phyloP scores from a whole-genome alignment of 2,113 vertebrate genomes.

The Passer domesticus region DNA sequence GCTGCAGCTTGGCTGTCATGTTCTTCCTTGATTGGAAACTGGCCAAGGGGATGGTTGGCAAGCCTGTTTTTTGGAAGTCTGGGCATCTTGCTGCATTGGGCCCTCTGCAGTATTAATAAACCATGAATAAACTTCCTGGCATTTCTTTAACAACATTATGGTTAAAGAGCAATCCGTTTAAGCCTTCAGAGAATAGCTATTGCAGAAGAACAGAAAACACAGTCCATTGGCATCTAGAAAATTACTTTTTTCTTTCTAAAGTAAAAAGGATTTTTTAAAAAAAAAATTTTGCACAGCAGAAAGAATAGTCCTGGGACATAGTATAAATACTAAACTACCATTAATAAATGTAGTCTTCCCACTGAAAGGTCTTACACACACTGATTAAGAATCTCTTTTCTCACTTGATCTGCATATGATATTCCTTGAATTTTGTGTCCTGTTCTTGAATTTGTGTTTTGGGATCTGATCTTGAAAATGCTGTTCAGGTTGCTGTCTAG shows the following conservation, averaged over 20 bases:
- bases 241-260: not conserved
- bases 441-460: not conserved
- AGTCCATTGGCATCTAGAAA: not conserved
- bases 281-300: not conserved
- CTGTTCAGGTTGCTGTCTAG: not conserved
- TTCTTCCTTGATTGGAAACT: slow-evolving; percentile 33
- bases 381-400: not conserved
- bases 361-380: not conserved
- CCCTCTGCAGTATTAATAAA: slow-evolving; percentile 54
- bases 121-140: slow-evolving; percentile 46
- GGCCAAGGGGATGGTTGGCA: slow-evolving; percentile 14
- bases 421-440: not conserved
- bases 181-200: slow-evolving; percentile 21
- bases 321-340: not conserved
- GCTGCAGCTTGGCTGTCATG: slow-evolving; percentile 13
- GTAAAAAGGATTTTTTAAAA: not conserved
- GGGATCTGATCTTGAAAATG: not conserved
- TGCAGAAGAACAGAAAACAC: slow-evolving; percentile 25
- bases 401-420: not conserved
- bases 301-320: not conserved
- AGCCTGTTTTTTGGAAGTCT: slow-evolving; percentile 38
- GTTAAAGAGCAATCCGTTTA: slow-evolving; percentile 24
- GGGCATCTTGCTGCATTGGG: slow-evolving; percentile 29
- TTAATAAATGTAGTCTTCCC: not conserved
- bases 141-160: slow-evolving; percentile 40